Conservation (phyloP, 2,888 invertebrate species). For the Synergus umbraculus region DNA sequence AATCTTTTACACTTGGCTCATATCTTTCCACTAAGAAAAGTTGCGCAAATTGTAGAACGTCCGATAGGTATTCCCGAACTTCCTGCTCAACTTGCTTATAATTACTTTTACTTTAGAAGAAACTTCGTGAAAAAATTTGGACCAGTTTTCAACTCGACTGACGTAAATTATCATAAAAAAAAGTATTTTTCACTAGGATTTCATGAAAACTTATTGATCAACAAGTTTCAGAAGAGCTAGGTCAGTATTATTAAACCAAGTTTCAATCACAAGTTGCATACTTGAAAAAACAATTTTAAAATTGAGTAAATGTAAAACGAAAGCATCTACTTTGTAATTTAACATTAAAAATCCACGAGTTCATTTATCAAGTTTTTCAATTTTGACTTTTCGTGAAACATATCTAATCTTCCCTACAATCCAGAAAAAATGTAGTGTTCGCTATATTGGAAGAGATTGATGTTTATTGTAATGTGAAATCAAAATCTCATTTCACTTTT, state of each 20-base stretch:
- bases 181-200: background rate
- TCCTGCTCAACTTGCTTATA: background rate
- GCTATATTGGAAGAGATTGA: background rate
- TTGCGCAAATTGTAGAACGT: background rate
- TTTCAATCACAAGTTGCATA: background rate
- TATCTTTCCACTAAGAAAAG: constrained; percentile 21
- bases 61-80: background rate
- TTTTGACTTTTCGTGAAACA: too few species aligned
- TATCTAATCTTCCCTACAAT: too few species aligned
- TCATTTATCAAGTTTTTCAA: too few species aligned
- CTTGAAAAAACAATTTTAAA: too few species aligned
- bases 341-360: too few species aligned
- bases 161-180: background rate
- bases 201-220: background rate
- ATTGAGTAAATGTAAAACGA: too few species aligned
- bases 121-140: background rate
- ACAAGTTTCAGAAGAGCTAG: background rate
- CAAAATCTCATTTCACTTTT: background rate
- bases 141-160: background rate
- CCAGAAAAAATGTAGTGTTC: background rate
- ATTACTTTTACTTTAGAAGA: background rate
- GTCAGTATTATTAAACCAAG: background rate
- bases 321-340: too few species aligned
- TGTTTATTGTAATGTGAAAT: background rate
- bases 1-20: constrained; percentile 10